A percentile compares a stretch with the other conserved stretches of the same genome.
These are phyloP conservation scores for Hoplodrina blanda DNA, from an alignment of 2,888 invertebrate genomes.

Conservation along the genomic window DNA sequence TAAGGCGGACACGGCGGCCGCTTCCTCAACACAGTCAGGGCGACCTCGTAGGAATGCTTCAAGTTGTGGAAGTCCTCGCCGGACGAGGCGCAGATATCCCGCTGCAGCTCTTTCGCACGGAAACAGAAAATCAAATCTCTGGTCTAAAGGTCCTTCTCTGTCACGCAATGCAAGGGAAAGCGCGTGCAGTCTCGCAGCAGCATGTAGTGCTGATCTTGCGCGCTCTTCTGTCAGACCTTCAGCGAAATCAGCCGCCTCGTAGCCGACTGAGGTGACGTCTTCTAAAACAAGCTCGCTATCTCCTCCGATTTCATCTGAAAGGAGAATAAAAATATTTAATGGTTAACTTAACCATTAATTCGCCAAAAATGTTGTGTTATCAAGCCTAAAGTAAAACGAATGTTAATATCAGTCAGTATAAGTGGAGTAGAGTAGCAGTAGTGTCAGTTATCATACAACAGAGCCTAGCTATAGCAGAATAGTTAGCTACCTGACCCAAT, in stretches of 20 bases:
- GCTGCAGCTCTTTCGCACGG: constrained; percentile 95
- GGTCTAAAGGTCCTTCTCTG: constrained; percentile 86
- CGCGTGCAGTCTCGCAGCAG: constrained; percentile 94
- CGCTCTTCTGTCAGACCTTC: constrained; percentile 92
- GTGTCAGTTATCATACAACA: background rate
- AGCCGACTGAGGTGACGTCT: constrained; percentile 93
- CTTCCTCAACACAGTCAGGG: constrained; percentile 91
- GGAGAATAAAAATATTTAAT: constrained; percentile 17
- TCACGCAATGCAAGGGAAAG: constrained; percentile 91
- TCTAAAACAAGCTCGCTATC: constrained; percentile 93
- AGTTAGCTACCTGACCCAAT: constrained; percentile 51
- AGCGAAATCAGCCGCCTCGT: constrained; percentile 92
- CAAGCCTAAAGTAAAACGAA: background rate
- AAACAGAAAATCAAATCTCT: constrained; percentile 92
- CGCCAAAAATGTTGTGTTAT: background rate
- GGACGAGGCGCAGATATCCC: constrained; percentile 94
- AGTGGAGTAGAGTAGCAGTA: no score
- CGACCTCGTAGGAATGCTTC: constrained; percentile 93
- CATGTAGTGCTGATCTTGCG: constrained; percentile 92
- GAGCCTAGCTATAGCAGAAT: constrained; percentile 27
- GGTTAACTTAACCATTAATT: background rate
- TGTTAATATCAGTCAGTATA: background rate
- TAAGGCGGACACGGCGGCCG: constrained; percentile 92
- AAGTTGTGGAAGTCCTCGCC: constrained; percentile 94
- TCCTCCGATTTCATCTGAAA: constrained; percentile 87